Evolutionary conservation across 53 echinoderm and acorn worm species (phyloP).

Genomic region (Echinarachnius parma): DNA sequence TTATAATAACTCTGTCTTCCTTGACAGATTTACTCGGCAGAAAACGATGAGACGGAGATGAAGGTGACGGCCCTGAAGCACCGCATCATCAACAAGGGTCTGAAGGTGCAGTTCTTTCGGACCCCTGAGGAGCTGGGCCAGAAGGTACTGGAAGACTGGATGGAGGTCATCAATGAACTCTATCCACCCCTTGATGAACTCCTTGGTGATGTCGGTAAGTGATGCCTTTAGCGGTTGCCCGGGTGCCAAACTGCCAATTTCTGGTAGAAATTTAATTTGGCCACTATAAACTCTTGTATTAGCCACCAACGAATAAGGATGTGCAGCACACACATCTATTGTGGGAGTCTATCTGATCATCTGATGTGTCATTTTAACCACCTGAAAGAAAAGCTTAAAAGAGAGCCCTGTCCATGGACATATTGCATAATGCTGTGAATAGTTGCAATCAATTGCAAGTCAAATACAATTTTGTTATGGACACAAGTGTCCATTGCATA

Average conservation of each 20-base stretch:
- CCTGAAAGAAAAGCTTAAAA: too few relatives aligned
- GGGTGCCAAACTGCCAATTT: not conserved
- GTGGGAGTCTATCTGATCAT: not conserved
- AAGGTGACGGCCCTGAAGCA: constrained; percentile 72
- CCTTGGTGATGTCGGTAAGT: constrained; percentile 72
- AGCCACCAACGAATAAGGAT: too few relatives aligned
- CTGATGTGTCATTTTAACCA: too few relatives aligned
- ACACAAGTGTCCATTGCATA: too few relatives aligned
- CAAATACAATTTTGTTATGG: too few relatives aligned
- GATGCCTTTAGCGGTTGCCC: not conserved
- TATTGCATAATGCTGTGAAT: not conserved
- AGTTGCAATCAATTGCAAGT: too few relatives aligned
- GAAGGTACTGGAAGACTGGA: constrained; percentile 84
- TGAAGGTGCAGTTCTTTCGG: constrained; percentile 66
- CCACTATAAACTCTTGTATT: too few relatives aligned
- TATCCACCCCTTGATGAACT: constrained; percentile 74
- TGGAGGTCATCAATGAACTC: constrained; percentile 69
- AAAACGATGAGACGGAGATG: constrained; percentile 66
- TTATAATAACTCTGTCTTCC: too few relatives aligned
- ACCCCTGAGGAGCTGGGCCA: constrained; percentile 84
- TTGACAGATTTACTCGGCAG: constrained; percentile 30
- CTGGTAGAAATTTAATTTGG: not conserved
- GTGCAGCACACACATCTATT: too few relatives aligned
- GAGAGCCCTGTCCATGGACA: not conserved
- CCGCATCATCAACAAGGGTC: constrained; percentile 76